phyloP scores from a whole-genome alignment of 2,113 vertebrate genomes.

The Diglossa brunneiventris region DNA sequence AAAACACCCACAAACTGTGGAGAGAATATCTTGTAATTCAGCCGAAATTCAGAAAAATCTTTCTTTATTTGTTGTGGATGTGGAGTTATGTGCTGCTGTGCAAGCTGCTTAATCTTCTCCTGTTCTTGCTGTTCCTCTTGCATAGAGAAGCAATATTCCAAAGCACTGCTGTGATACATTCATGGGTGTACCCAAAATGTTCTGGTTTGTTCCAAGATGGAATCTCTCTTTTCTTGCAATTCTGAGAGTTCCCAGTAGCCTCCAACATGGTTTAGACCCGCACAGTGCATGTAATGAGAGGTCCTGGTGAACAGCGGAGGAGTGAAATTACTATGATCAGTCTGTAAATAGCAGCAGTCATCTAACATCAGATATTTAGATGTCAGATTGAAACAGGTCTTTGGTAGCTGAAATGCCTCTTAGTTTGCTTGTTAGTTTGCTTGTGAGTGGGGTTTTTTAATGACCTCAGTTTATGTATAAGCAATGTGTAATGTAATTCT shows the following conservation, averaged over 20 bases:
- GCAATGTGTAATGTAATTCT: neutral
- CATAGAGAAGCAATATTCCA: neutral
- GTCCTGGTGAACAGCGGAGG: neutral
- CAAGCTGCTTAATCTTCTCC: neutral
- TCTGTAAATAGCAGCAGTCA: neutral
- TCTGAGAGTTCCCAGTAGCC: neutral
- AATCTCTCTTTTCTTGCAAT: neutral
- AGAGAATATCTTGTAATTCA: neutral
- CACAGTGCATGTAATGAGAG: neutral
- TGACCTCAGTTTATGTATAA: neutral
- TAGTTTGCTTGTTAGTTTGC: neutral
- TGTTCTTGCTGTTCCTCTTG: fast-evolving
- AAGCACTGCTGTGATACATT: neutral
- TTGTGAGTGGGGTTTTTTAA: neutral
- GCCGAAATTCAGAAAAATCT: neutral
- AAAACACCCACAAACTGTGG: neutral
- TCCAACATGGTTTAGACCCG: neutral
- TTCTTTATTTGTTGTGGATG: neutral
- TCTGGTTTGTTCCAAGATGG: neutral
- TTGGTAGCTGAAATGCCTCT: neutral
- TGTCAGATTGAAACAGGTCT: neutral
- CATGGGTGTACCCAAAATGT: neutral
- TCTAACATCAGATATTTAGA: neutral
- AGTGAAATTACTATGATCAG: neutral
- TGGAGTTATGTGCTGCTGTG: neutral